These are phyloP conservation scores for Thomomys bottae DNA, from an alignment of 2,113 vertebrate species.

Conservation along the genomic window DNA sequence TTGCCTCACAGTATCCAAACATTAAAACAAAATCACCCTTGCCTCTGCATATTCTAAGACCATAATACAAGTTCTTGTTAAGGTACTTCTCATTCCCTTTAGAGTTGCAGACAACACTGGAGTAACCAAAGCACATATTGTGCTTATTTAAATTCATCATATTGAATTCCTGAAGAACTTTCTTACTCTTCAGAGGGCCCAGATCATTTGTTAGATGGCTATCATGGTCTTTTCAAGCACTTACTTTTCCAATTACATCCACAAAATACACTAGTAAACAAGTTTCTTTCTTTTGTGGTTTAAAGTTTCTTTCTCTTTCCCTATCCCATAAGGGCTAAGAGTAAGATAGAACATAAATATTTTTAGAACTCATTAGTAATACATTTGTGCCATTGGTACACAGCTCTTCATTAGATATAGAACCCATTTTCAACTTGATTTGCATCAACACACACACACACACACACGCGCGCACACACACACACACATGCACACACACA, in stretches of 20 bases:
- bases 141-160: neutral
- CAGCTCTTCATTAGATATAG: neutral
- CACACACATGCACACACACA: no score
- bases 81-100: neutral
- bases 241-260: slow-evolving; percentile 29
- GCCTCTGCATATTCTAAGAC: neutral
- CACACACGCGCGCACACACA: neutral
- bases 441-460: neutral
- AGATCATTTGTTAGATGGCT: neutral
- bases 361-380: neutral
- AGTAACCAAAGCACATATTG: neutral
- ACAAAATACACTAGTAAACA: neutral
- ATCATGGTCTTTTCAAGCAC: neutral
- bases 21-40: slow-evolving; percentile 10
- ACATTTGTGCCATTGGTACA: neutral
- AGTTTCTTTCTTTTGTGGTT: neutral
- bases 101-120: neutral
- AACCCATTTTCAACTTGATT: neutral
- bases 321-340: neutral
- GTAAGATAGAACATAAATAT: neutral
- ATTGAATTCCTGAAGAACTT: neutral
- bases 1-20: neutral
- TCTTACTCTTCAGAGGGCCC: neutral
- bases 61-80: neutral
- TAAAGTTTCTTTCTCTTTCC: neutral